Conservation (phyloP, 2,797 vertebrate species). For the Eupleurogrammus muticus region DNA sequence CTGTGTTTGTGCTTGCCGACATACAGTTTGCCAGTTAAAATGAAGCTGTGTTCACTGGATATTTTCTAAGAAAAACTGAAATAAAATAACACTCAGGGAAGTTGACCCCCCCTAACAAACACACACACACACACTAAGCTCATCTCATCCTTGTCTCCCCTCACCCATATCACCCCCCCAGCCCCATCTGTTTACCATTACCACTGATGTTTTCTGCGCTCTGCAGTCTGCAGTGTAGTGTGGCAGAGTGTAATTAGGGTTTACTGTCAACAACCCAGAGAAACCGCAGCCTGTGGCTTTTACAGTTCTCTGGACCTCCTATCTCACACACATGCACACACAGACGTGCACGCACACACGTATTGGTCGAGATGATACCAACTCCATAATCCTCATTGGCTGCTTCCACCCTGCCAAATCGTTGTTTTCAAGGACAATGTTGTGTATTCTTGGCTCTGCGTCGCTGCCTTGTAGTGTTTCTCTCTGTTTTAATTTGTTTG, state of each 20-base stretch:
- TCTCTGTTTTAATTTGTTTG: conserved; percentile 32
- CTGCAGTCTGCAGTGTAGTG: conserved; percentile 64
- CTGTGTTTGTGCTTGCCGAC: conserved; percentile 4
- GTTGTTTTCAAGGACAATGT: conserved; percentile 5
- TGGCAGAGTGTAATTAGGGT: conserved; percentile 78
- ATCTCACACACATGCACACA: conserved; percentile 51
- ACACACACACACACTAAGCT: conserved; percentile 41
- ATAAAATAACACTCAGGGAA: background rate
- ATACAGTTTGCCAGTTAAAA: conserved; percentile 4
- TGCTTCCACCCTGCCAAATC: conserved; percentile 17
- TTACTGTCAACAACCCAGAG: conserved; percentile 81
- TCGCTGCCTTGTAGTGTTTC: conserved; percentile 8
- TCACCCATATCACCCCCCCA: background rate
- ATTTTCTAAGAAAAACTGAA: background rate
- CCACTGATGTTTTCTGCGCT: conserved; percentile 63
- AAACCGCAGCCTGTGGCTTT: conserved; percentile 76
- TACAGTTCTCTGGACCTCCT: conserved; percentile 64
- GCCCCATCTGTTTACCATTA: conserved; percentile 82
- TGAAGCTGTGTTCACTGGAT: background rate
- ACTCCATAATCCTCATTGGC: conserved; percentile 17
- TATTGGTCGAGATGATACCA: conserved; percentile 34
- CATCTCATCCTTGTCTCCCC: conserved; percentile 46
- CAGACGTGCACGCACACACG: conserved; percentile 28
- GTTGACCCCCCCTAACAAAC: conserved; percentile 24
- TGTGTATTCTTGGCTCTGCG: background rate